Evolutionary conservation across 2,888 invertebrate genomes (phyloP).

Genomic region (Pyrgus malvae): DNA sequence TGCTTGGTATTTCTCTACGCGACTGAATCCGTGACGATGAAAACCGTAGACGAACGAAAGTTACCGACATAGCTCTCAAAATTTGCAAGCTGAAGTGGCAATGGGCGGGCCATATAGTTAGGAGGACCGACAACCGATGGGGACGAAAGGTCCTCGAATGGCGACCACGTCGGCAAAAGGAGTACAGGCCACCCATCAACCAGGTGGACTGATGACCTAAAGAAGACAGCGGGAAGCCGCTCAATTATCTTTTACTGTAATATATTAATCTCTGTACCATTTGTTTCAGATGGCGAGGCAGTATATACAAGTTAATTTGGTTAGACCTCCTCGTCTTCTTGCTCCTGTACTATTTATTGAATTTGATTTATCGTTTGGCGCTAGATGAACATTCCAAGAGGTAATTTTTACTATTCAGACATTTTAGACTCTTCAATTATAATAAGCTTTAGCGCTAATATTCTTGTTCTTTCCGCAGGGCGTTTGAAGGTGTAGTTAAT

Average conservation of each 20-base stretch:
- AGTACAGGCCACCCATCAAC: too few species aligned
- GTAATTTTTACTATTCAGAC: slow-evolving; percentile 60
- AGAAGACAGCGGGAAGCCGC: too few species aligned
- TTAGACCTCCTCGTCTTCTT: slow-evolving; percentile 92
- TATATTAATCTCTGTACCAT: slow-evolving; percentile 10
- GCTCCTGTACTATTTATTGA: slow-evolving; percentile 89
- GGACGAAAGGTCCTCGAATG: too few species aligned
- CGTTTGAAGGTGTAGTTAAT: slow-evolving; percentile 90
- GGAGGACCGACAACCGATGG: too few species aligned
- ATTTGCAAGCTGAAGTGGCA: too few species aligned
- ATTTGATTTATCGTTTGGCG: slow-evolving; percentile 87
- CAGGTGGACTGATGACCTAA: too few species aligned
- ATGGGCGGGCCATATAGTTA: too few species aligned
- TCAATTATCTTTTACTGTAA: neutral
- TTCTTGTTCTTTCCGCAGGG: slow-evolving; percentile 65
- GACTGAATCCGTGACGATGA: too few species aligned
- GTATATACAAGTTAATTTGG: slow-evolving; percentile 97
- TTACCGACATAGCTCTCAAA: too few species aligned
- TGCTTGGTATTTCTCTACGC: too few species aligned
- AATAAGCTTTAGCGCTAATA: neutral
- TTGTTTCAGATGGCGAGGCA: slow-evolving; percentile 93
- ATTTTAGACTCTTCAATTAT: neutral
- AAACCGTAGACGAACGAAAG: too few species aligned
- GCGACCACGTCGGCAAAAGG: too few species aligned
- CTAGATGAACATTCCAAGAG: slow-evolving; percentile 85